Evolutionary conservation across 2,888 invertebrate species (phyloP).

Genomic region (Nipponacmea schrenckii): DNA sequence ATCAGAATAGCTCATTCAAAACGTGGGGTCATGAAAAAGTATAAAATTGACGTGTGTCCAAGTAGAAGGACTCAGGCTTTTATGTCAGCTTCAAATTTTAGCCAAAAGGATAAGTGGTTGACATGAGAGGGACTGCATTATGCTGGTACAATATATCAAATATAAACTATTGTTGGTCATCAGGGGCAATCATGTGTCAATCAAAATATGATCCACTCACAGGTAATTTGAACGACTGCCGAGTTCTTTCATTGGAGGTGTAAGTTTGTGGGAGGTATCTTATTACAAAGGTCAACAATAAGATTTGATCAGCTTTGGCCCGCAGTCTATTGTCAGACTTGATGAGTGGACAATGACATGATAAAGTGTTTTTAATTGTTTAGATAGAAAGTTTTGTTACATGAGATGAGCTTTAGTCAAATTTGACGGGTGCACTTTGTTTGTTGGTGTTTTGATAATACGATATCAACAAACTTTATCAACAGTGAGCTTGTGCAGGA

Average conservation of each 20-base stretch:
- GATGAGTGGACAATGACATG: not conserved
- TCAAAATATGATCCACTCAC: not conserved
- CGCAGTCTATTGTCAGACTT: not conserved
- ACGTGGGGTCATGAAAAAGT: not conserved
- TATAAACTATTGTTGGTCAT: slow-evolving; percentile 5
- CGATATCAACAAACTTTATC: no score
- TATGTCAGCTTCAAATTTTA: not conserved
- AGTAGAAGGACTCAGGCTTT: not conserved
- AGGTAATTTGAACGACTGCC: slow-evolving; percentile 1
- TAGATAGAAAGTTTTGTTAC: not conserved
- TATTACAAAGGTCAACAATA: not conserved
- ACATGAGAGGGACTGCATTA: not conserved
- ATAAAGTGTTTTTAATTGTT: not conserved
- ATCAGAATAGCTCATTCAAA: not conserved
- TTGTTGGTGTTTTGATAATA: no score
- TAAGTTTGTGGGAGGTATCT: not conserved
- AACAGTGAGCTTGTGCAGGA: no score
- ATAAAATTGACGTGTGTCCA: not conserved
- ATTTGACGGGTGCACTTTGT: no score
- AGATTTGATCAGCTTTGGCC: not conserved
- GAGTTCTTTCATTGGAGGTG: not conserved
- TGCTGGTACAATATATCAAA: not conserved
- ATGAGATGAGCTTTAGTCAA: not conserved
- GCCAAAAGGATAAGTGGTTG: not conserved
- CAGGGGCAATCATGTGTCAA: not conserved